Base-by-base conservation (phyloP, 2,888 invertebrate species). In the Subacronicta megacephala region DNA sequence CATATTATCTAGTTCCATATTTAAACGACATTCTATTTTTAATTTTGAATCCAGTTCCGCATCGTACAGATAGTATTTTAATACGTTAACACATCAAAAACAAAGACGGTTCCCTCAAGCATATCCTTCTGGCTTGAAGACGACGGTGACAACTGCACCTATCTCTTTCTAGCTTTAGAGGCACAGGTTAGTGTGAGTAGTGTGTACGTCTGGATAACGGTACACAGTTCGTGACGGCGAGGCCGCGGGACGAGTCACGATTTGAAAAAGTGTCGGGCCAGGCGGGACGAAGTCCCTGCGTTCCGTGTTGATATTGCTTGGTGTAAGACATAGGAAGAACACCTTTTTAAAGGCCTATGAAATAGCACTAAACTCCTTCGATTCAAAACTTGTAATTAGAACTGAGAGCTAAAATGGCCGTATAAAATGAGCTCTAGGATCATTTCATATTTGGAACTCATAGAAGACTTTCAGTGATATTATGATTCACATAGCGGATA, bases 211-310 rank as follows among this genome's bases (percentile, higher is more conserved):
- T 70, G 61, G 56, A 62, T 93, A 93, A 94, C 93, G 93, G 93
- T 87, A 92, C 78, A 71, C 63, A 84, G 83, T 78, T 94, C 94
- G 94, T 94, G 94, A 93, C 89, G 85, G 75, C 75, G 83, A 79
- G 84, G 83, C 87, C 76, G 81, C 83, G 83, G 87, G 87, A 81
- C 90, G 80, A 89, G 94, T 94, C 94, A 94, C 94, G 94, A 92
- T 90, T 92, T 90, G 90, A 92, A 94, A 93, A 93, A 92, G 90
- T 93, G 92, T 90, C 83, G 89, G 92, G 85, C 85, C 83, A n/a
- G 72, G 77, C 81, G 81, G 82, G 83, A 81, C 80, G 78, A 66
- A 78, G 81, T 78, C 81, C 82, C 85, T 80, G 84, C 87, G 87
- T 85, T 86, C 86, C 83, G 75, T 75, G 79, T 77, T 78, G 68